phyloP scores from a whole-genome alignment of 1,140 invertebrate species.

The Drosophila willistoni region DNA sequence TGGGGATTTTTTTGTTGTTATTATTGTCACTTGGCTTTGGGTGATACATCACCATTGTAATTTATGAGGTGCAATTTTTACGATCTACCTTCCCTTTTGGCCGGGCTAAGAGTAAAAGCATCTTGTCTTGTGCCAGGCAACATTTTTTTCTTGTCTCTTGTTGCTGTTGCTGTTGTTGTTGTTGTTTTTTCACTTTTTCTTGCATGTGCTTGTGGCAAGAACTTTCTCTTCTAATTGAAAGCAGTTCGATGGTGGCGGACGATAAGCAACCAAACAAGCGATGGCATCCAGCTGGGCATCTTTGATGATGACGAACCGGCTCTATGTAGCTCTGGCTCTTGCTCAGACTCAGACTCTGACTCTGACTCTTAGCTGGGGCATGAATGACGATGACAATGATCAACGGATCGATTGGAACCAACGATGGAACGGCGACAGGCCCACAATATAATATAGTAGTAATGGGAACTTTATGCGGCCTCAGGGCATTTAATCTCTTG shows the following conservation, averaged over 20 bases:
- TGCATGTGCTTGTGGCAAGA: constrained; percentile 70
- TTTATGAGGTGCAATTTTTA: constrained; percentile 77
- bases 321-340: constrained; percentile 36
- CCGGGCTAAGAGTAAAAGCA: constrained; percentile 52
- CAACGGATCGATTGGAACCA: not conserved
- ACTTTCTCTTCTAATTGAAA: constrained; percentile 82
- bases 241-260: constrained; percentile 69
- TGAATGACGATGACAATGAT: constrained; percentile 48
- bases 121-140: constrained; percentile 45
- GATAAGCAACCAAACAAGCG: constrained; percentile 46
- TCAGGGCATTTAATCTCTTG: constrained; percentile 65
- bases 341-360: not conserved
- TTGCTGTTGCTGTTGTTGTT: constrained; percentile 21
- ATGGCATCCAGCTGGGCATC: constrained; percentile 53
- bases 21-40: constrained; percentile 21
- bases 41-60: constrained; percentile 57
- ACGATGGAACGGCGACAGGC: not conserved
- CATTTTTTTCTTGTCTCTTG: constrained; percentile 45
- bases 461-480: constrained; percentile 72
- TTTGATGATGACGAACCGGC: constrained; percentile 57
- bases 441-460: constrained; percentile 21
- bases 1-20: constrained; percentile 29
- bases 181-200: constrained; percentile 71
- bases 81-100: constrained; percentile 30
- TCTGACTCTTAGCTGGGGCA: constrained; percentile 32